Evolutionary conservation across 2,797 vertebrate species (phyloP), one percentile per base, ranked within the genome.

Genomic region (Megaceryle alcyon): DNA sequence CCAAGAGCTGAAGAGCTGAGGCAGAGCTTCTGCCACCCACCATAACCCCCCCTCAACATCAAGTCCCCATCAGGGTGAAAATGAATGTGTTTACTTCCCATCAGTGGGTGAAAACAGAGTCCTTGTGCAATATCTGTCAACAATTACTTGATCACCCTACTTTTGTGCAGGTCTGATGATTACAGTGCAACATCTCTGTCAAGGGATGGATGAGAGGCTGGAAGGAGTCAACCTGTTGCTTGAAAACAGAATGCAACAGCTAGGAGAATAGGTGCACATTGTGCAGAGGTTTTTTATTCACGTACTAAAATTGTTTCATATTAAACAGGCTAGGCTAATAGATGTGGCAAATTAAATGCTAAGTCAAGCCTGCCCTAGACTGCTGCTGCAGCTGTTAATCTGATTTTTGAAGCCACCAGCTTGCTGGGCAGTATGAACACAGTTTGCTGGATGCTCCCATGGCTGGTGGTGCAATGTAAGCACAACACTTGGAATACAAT

Each of bases 401-500:
- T 82, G 77, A 83, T 82, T 96, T 95, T 77, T 85, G 75, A 83
- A 92, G 94, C 53, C 83, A 66, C 91, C 88, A 82, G 88, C 88
- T 80, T 94, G 84, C 91, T 13, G 86, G 94, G 78, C 91, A 84
- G 60, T 20, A 85, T 1, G 63, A 92, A 60, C 61, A 46, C 90
- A 82, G 41, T 94, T 85, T 93, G 88, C 86, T 91, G 90, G 85
- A 72, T 90, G 90, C 82, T 87, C 14, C 92, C 88, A 94, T 57
- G 90, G 88, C 88, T 84, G 71, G 71, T 82, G 95, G 94, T 92
- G 90, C 83, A 93, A 93, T 81, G 92, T 82, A 96, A 96, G 94
- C 94, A 95, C 61, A 90, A 57, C 71, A 41, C 66, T 89, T 95
- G 88, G 95, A 97, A 92, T 66, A 95, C 92, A 96, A 92, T 95